Conservation (phyloP, 2,888 invertebrate species). For the Celastrina argiolus region DNA sequence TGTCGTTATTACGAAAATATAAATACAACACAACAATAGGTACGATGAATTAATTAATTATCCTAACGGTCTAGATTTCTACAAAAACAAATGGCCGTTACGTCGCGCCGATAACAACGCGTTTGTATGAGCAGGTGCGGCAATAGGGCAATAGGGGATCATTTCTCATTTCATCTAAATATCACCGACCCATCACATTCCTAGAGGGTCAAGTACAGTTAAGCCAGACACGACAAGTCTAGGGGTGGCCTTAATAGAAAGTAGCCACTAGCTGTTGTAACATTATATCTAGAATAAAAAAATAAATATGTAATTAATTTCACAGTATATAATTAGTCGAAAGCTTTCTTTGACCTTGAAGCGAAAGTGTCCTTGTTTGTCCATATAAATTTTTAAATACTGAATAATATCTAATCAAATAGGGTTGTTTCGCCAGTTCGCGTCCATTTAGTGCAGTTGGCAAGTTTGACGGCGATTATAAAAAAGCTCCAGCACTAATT, state of each 20-base stretch:
- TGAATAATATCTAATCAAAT: slow-evolving; percentile 13
- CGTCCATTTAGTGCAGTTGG: no score
- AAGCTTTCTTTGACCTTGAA: background rate
- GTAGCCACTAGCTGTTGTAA: no score
- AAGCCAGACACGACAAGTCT: background rate
- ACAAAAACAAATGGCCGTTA: background rate
- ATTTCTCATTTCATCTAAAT: slow-evolving; percentile 17
- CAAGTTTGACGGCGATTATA: no score
- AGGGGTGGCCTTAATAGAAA: background rate
- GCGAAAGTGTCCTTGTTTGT: background rate
- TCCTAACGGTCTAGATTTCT: background rate
- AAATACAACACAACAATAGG: no score
- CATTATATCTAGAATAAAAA: no score
- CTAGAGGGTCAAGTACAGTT: background rate
- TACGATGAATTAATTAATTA: background rate
- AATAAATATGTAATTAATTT: no score
- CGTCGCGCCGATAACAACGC: background rate
- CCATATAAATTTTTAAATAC: background rate
- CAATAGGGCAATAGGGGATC: background rate
- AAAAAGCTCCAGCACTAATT: no score
- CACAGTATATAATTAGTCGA: no score
- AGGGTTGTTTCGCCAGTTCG: no score
- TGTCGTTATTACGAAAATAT: no score
- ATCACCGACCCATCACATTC: slow-evolving; percentile 12
- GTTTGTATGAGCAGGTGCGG: background rate